phyloP scores from a whole-genome alignment of 2,888 invertebrate genomes.

The Eucriotettix oculatus region DNA sequence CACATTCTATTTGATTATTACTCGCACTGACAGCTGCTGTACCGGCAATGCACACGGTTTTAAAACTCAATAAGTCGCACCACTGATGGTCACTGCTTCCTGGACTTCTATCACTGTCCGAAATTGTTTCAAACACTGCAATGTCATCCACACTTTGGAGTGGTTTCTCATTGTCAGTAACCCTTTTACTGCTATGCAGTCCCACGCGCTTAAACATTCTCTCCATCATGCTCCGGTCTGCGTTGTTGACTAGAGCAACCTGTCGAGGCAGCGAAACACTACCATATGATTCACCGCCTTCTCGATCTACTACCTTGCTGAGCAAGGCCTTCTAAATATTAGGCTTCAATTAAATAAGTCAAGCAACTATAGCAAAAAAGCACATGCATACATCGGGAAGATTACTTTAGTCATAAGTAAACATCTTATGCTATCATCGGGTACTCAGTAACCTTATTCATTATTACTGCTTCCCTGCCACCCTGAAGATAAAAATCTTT shows the following conservation, averaged over 20 bases:
- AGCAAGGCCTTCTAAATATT: too few species aligned
- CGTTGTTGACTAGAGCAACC: conserved; percentile 28
- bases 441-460: too few species aligned
- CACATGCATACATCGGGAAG: too few species aligned
- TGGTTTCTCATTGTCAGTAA: conserved; percentile 7
- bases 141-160: conserved; percentile 6
- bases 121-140: conserved; percentile 19
- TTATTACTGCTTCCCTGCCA: too few species aligned
- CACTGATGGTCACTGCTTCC: conserved; percentile 9
- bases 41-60: conserved; percentile 9
- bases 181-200: conserved; percentile 12
- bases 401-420: too few species aligned
- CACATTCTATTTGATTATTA: conserved; percentile 10
- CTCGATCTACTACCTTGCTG: conserved; percentile 19
- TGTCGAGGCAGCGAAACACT: conserved; percentile 33
- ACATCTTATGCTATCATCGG: too few species aligned
- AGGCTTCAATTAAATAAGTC: too few species aligned
- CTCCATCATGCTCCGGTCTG: conserved; percentile 25
- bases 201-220: conserved; percentile 18
- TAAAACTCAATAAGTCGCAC: conserved; percentile 13
- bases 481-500: too few species aligned
- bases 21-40: conserved; percentile 5
- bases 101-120: conserved; percentile 17
- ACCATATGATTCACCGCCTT: conserved; percentile 33
- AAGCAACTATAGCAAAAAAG: too few species aligned